Evolutionary conservation across 37 sponge, comb jelly and placozoan genomes (phyloP), one percentile per base, ranked within the genome.

Genomic region (Aplysina aerophoba): DNA sequence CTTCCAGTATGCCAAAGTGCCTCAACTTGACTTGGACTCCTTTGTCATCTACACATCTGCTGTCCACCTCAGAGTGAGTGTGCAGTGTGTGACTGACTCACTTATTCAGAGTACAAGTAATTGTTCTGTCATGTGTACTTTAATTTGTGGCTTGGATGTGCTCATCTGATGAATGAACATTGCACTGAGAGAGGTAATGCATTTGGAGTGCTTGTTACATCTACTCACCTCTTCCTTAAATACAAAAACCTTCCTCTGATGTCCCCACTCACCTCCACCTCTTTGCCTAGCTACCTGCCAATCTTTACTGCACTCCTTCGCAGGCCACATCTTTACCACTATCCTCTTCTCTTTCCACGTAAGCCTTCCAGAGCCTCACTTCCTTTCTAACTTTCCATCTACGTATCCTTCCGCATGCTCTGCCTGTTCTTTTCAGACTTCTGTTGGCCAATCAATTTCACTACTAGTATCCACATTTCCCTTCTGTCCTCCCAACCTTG

Each of bases 11-110:
- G 41, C 24, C 27, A 53, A 77, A 35, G 54, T 73, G 16, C 82
- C 84, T 12, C 93, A 92, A 80, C 33, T 89, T 24, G 93, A 92
- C 6, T 73, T 92, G 31, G 93, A 92, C 81, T 89, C 89, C 53
- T 75, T 36, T 54, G 39, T 44, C 15, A 5, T 75, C 4, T 50
- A 75, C 53, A 75, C 54, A 36, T 41, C 37, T 1, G 50, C 78
- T 40, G 21, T 36, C 24, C 44, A 75, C 20, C 37, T 75, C 24
- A 36, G 78, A 40, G 78, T 75, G 12, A 75, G 78, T 75, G 35
- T 35, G n/a, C 73, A 25, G 36, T 34, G 20, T 34, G n/a, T n/a
- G n/a, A n/a, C n/a, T n/a, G n/a, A n/a, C n/a, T n/a, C n/a, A n/a
- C n/a, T n/a, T n/a, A n/a, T n/a, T n/a, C n/a, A n/a, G n/a, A n/a